Evolutionary conservation across 2,888 invertebrate genomes (phyloP).

Genomic region (Troides aeacus): DNA sequence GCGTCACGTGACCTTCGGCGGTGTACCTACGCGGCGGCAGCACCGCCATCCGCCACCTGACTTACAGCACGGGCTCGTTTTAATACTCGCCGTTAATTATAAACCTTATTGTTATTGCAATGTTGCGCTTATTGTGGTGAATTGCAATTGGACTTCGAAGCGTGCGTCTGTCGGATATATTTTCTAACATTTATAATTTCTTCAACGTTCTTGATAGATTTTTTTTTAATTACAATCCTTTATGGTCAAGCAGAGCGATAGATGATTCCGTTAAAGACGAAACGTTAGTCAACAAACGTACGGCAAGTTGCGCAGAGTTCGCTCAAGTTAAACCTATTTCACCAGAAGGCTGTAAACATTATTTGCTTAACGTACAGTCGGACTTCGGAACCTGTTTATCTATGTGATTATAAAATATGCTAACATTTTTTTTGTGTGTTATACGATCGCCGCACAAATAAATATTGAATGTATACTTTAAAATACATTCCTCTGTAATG

Average conservation of each 20-base stretch:
- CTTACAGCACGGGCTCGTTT: slow-evolving; percentile 4
- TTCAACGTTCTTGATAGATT: too few species aligned
- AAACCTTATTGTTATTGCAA: slow-evolving; percentile 4
- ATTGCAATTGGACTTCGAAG: background rate
- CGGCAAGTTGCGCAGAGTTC: background rate
- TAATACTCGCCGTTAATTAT: background rate
- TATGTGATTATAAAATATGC: slow-evolving; percentile 27
- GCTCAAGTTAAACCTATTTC: slow-evolving; percentile 12
- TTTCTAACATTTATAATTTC: too few species aligned
- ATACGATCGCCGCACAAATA: slow-evolving; percentile 12
- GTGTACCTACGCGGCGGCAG: slow-evolving; percentile 31
- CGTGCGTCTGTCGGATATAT: background rate
- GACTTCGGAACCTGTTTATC: slow-evolving; percentile 25
- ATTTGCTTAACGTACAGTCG: slow-evolving; percentile 26
- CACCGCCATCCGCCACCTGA: slow-evolving; percentile 18
- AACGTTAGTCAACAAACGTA: background rate
- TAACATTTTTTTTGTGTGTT: slow-evolving; percentile 16
- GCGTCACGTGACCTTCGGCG: slow-evolving; percentile 34
- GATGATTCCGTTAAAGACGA: too few species aligned
- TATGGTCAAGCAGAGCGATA: too few species aligned
- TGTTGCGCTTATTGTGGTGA: background rate
- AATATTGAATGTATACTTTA: slow-evolving; percentile 23
- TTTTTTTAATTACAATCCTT: too few species aligned
- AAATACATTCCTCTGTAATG: background rate
- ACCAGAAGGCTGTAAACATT: slow-evolving; percentile 22